Percentiles rank a stretch among this genome's conserved stretches.
These are phyloP conservation scores for Epicauta chinensis DNA, from an alignment of 1,140 invertebrate genomes.

Conservation along the genomic window DNA sequence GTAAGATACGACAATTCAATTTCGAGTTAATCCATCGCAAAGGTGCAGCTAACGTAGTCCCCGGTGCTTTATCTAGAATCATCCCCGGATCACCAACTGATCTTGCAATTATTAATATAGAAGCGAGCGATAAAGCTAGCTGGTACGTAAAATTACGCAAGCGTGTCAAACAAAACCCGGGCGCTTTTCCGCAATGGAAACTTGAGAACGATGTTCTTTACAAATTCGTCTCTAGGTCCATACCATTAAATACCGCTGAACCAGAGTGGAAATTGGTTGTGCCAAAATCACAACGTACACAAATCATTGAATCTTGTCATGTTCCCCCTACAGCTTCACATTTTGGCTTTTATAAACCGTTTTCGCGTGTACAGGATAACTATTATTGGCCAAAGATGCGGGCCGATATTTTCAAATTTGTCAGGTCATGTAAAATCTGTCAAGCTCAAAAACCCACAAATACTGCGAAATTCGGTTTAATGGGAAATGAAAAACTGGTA, in stretches of 20 bases:
- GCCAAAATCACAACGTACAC: constrained; percentile 9
- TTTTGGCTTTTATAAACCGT: constrained; percentile 1
- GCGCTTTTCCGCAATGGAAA: too few relatives aligned
- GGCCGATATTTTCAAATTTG: background rate
- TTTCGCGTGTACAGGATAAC: background rate
- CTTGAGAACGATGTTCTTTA: constrained; percentile 11
- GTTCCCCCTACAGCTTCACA: background rate
- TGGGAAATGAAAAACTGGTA: background rate
- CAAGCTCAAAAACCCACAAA: background rate
- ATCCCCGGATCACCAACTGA: too few relatives aligned
- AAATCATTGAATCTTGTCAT: constrained; percentile 13
- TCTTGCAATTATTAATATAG: too few relatives aligned
- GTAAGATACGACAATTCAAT: constrained; percentile 40
- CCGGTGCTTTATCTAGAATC: constrained; percentile 28
- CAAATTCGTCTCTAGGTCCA: constrained; percentile 9
- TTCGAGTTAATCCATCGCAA: constrained; percentile 39
- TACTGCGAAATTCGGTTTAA: background rate
- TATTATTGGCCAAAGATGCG: constrained; percentile 11
- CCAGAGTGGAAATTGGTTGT: constrained; percentile 19
- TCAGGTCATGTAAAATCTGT: background rate
- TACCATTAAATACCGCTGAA: constrained; percentile 5
- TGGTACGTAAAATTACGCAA: too few relatives aligned
- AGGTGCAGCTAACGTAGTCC: constrained; percentile 35
- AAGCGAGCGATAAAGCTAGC: too few relatives aligned
- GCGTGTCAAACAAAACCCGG: too few relatives aligned